These are phyloP conservation scores for Melinaea menophilus DNA, from an alignment of 2,888 invertebrate genomes.

Conservation along the genomic window DNA sequence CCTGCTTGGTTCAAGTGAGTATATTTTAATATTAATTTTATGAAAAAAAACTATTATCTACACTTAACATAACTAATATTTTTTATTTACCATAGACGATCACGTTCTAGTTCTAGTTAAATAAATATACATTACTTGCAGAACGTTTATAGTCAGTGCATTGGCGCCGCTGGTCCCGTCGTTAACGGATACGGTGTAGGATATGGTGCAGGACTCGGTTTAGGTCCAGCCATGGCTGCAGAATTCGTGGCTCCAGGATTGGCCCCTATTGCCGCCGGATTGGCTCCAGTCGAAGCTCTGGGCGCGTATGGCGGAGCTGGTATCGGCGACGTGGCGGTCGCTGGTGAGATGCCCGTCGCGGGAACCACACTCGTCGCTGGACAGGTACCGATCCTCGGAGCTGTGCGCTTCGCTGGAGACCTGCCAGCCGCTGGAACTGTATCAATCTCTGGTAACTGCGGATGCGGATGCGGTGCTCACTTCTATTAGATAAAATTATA, in stretches of 20 bases:
- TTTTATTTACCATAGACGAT: neutral
- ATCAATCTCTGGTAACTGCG: conserved; percentile 38
- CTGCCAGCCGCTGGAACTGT: conserved; percentile 42
- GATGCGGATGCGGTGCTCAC: conserved; percentile 26
- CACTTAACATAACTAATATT: too few species aligned
- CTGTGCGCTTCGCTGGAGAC: conserved; percentile 42
- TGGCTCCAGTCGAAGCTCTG: conserved; percentile 6
- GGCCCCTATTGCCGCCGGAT: conserved; percentile 17
- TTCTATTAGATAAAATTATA: conserved; percentile 11
- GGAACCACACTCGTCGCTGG: conserved; percentile 42
- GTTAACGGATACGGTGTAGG: conserved; percentile 13
- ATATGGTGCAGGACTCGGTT: conserved; percentile 6
- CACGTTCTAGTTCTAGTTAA: too few species aligned
- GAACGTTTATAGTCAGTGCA: conserved; percentile 29
- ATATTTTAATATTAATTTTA: neutral
- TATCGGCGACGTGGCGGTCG: conserved; percentile 33
- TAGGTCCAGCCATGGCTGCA: conserved; percentile 8
- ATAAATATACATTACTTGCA: conserved; percentile 15
- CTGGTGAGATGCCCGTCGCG: conserved; percentile 39
- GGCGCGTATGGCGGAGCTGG: conserved; percentile 22
- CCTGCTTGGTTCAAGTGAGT: conserved; percentile 38
- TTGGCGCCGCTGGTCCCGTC: conserved; percentile 20
- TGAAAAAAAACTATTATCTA: too few species aligned
- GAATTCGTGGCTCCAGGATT: conserved; percentile 12
- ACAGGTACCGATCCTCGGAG: conserved; percentile 42